A percentile compares a stretch with the other conserved stretches of the same genome.
phyloP scores from a whole-genome alignment of 2,113 vertebrate genomes.

The Neogobius melanostomus region DNA sequence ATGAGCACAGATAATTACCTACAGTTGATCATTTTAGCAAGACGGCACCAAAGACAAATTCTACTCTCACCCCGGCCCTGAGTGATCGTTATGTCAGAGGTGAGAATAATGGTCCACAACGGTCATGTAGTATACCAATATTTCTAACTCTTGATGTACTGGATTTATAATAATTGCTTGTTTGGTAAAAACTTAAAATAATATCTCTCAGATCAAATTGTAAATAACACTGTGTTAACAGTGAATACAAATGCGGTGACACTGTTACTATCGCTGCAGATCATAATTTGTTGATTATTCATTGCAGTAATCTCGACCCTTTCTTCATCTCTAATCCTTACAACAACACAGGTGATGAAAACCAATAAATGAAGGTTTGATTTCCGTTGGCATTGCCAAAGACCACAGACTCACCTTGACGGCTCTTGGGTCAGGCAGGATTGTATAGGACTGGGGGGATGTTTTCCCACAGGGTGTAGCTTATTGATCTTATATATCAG shows the following conservation, averaged over 20 bases:
- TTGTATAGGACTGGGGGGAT: constrained; percentile 35
- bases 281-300: constrained; percentile 63
- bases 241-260: constrained; percentile 35
- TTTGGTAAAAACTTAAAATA: background rate
- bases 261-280: constrained; percentile 57
- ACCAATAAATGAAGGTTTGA: constrained; percentile 74
- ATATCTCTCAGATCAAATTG: too few species aligned
- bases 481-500: constrained; percentile 67
- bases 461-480: constrained; percentile 72
- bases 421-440: constrained; percentile 53
- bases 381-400: constrained; percentile 72
- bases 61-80: too few species aligned
- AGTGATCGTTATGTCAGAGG: too few species aligned
- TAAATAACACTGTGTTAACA: background rate
- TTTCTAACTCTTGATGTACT: too few species aligned
- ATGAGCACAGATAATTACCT: too few species aligned
- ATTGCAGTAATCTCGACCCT: constrained; percentile 60
- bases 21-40: too few species aligned
- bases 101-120: too few species aligned
- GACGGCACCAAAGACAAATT: too few species aligned
- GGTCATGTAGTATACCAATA: too few species aligned
- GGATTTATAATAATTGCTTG: too few species aligned
- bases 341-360: constrained; percentile 67
- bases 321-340: constrained; percentile 73
- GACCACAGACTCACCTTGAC: constrained; percentile 72